Conservation (phyloP, 2,113 vertebrate genomes). For the Chauna torquata region DNA sequence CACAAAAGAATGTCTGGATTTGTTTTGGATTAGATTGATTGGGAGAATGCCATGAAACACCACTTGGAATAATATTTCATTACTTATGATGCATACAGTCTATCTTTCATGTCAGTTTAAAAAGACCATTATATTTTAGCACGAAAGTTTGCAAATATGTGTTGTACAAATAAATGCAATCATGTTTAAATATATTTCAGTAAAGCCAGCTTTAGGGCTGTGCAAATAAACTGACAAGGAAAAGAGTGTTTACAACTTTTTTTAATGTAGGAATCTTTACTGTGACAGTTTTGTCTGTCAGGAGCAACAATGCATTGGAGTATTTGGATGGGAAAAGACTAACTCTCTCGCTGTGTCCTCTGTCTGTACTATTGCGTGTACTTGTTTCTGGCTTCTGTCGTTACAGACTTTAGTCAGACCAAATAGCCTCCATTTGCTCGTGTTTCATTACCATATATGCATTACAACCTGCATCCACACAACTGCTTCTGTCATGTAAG, state of each 20-base stretch:
- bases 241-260: not conserved
- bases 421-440: not conserved
- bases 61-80: not conserved
- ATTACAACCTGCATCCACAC: not conserved
- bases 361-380: not conserved
- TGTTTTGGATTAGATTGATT: not conserved
- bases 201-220: not conserved
- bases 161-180: not conserved
- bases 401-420: not conserved
- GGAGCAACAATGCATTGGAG: not conserved
- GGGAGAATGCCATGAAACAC: not conserved
- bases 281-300: not conserved
- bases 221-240: not conserved
- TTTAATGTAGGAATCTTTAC: not conserved
- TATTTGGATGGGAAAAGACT: not conserved
- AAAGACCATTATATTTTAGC: not conserved
- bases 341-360: not conserved
- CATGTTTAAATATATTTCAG: not conserved
- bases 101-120: not conserved
- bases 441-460: not conserved
- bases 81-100: not conserved
- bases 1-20: not conserved
- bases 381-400: not conserved
- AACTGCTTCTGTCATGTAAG: not conserved
- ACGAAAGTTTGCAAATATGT: not conserved